Evolutionary conservation across 2,797 vertebrate species (phyloP).

Genomic region (Rhinophrynus dorsalis): DNA sequence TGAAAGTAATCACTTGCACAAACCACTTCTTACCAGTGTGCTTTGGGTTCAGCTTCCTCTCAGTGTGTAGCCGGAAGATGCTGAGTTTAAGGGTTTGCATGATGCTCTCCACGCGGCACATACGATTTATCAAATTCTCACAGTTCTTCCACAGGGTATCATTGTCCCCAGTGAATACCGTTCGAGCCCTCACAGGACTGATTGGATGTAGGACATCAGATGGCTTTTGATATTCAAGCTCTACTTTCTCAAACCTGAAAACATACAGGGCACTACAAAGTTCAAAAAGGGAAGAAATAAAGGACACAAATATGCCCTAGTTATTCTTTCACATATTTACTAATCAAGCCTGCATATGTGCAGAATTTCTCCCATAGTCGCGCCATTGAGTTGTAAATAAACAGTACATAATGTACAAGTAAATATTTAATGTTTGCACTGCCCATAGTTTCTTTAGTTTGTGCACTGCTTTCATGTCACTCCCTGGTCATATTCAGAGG

Average conservation of each 20-base stretch:
- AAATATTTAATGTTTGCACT: too few relatives aligned
- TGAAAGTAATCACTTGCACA: too few relatives aligned
- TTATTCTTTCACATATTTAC: too few relatives aligned
- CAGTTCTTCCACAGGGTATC: constrained; percentile 61
- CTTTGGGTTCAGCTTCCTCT: constrained; percentile 65
- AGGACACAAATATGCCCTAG: too few relatives aligned
- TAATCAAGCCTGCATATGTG: too few relatives aligned
- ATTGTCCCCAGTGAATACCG: constrained; percentile 42
- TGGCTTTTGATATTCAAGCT: constrained; percentile 7
- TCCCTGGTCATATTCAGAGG: too few relatives aligned
- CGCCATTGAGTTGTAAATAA: too few relatives aligned
- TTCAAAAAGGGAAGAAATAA: constrained; percentile 38
- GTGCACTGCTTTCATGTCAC: too few relatives aligned
- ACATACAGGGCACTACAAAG: not conserved
- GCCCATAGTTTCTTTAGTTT: too few relatives aligned
- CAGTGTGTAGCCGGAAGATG: constrained; percentile 63
- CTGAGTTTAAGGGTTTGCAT: constrained; percentile 69
- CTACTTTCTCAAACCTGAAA: not conserved
- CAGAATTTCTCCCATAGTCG: too few relatives aligned
- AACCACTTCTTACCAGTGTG: constrained; percentile 55
- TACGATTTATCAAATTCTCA: constrained; percentile 61
- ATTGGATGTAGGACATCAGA: constrained; percentile 30
- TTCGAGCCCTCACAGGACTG: constrained; percentile 53
- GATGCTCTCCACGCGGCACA: constrained; percentile 64
- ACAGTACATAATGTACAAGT: too few relatives aligned